These are phyloP conservation scores for Papilio polytes DNA, from an alignment of 1,140 invertebrate genomes.

Conservation along the genomic window DNA sequence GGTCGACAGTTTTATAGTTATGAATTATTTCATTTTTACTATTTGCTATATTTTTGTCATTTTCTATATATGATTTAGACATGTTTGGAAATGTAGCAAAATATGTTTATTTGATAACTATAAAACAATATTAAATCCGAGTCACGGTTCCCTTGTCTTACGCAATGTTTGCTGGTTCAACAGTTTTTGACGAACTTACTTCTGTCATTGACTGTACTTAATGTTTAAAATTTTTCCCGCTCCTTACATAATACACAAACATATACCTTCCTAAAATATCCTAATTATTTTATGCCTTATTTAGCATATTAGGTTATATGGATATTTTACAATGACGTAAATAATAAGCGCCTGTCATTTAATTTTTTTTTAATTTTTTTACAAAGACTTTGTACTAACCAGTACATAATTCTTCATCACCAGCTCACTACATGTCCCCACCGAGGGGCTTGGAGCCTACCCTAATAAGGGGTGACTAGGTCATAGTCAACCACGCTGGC, in stretches of 20 bases:
- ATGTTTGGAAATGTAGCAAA: background rate
- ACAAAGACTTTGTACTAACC: background rate
- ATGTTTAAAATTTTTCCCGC: background rate
- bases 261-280: background rate
- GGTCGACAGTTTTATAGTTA: slow-evolving; percentile 5
- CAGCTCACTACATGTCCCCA: no score
- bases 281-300: background rate
- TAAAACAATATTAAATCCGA: background rate
- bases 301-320: background rate
- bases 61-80: slow-evolving; percentile 9
- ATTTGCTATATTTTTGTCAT: slow-evolving; percentile 21
- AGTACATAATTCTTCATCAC: background rate
- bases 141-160: background rate
- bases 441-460: no score
- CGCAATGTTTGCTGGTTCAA: background rate
- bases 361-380: background rate
- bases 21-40: background rate
- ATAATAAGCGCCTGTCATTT: background rate
- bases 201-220: background rate
- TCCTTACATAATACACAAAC: background rate
- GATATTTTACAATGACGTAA: slow-evolving; percentile 4
- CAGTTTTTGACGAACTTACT: background rate
- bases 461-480: no score
- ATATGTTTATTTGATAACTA: background rate
- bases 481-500: no score